These are phyloP conservation scores for Rotaria sp. DNA, from an alignment of 2,888 invertebrate genomes.

Conservation along the genomic window DNA sequence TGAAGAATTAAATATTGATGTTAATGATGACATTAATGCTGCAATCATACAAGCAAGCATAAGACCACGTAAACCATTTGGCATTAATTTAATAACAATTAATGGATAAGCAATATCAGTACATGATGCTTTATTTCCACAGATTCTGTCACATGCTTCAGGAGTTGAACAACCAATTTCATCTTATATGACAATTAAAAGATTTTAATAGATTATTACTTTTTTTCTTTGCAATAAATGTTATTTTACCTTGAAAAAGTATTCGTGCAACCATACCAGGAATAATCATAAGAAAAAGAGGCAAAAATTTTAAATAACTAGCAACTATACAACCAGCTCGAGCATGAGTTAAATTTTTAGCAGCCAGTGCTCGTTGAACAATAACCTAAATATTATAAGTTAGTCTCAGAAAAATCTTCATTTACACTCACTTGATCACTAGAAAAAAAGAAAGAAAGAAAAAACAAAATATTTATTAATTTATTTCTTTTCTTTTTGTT, in stretches of 20 bases:
- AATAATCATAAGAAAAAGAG: slow-evolving; percentile 45
- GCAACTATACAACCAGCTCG: slow-evolving; percentile 58
- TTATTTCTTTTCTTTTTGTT: too few species aligned
- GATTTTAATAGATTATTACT: too few species aligned
- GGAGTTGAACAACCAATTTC: slow-evolving; percentile 56
- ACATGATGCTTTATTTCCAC: slow-evolving; percentile 55
- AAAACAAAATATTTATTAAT: too few species aligned
- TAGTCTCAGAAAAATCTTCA: too few species aligned
- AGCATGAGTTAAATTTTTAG: slow-evolving; percentile 58
- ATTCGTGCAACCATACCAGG: slow-evolving; percentile 59
- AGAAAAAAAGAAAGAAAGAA: background rate
- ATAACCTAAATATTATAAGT: slow-evolving; percentile 54
- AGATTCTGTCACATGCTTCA: slow-evolving; percentile 51
- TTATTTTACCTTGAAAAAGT: slow-evolving; percentile 54
- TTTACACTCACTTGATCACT: background rate
- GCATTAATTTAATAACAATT: slow-evolving; percentile 57
- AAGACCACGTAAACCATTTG: slow-evolving; percentile 53
- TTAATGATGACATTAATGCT: slow-evolving; percentile 58
- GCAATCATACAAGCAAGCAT: slow-evolving; percentile 60
- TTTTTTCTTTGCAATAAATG: too few species aligned
- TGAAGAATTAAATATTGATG: slow-evolving; percentile 58
- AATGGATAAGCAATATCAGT: slow-evolving; percentile 58
- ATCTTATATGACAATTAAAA: slow-evolving; percentile 45
- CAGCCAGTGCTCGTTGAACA: slow-evolving; percentile 59
- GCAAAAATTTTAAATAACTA: slow-evolving; percentile 57